Evolutionary conservation across 2,888 invertebrate species (phyloP).

Genomic region (Apamea epomidion): DNA sequence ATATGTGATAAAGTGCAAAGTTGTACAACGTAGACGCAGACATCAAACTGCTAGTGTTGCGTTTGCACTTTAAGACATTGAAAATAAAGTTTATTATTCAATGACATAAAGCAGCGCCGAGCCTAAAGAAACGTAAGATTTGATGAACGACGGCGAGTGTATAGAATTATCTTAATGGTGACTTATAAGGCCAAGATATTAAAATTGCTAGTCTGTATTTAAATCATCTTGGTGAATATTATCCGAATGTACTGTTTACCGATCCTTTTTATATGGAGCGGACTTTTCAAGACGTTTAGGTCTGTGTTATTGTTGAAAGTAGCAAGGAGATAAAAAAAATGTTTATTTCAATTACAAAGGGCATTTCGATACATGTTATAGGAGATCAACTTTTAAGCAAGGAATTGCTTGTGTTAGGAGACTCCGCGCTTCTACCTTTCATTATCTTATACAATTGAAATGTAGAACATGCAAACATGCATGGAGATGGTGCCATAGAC

Average conservation of each 20-base stretch:
- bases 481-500: not conserved
- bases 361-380: too few relatives aligned
- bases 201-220: slow-evolving; percentile 60
- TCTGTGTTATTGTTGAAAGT: not conserved
- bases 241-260: slow-evolving; percentile 32
- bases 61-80: not conserved
- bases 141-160: slow-evolving; percentile 39
- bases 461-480: too few relatives aligned
- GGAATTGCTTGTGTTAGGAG: too few relatives aligned
- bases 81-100: slow-evolving; percentile 16
- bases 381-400: too few relatives aligned
- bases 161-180: slow-evolving; percentile 45
- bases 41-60: not conserved
- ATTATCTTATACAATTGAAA: too few relatives aligned
- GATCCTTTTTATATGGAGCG: slow-evolving; percentile 1
- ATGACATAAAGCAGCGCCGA: not conserved
- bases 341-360: too few relatives aligned
- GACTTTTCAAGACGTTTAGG: not conserved
- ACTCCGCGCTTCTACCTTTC: too few relatives aligned
- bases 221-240: slow-evolving; percentile 39
- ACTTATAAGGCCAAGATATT: slow-evolving; percentile 49
- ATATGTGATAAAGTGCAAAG: not conserved
- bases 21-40: not conserved
- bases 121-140: slow-evolving; percentile 5
- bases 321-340: not conserved